Conservation (phyloP, 2,113 vertebrate species). For the Corythoichthys intestinalis region DNA sequence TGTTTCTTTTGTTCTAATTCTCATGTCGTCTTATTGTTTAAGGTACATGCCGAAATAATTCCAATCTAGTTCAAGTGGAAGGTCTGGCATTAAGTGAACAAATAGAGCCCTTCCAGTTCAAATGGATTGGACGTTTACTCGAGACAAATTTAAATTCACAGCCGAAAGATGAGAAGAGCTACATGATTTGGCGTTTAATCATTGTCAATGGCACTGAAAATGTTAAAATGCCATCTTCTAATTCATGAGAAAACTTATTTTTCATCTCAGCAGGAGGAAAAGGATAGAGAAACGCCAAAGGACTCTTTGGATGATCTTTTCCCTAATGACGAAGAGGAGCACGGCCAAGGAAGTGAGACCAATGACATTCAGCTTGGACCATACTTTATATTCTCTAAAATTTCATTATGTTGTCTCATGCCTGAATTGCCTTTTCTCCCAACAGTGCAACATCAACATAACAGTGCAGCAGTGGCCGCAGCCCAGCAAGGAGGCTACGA, state of each 20-base stretch:
- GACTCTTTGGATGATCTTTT: slow-evolving; percentile 96
- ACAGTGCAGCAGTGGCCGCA: slow-evolving; percentile 83
- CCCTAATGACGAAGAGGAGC: slow-evolving; percentile 90
- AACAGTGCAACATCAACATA: slow-evolving; percentile 85
- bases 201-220: background rate
- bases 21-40: no score
- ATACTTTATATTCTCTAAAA: background rate
- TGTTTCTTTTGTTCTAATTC: no score
- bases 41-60: no score
- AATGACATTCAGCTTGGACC: background rate
- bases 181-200: background rate
- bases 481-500: slow-evolving; percentile 97
- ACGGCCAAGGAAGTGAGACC: slow-evolving; percentile 83
- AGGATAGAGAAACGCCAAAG: slow-evolving; percentile 85
- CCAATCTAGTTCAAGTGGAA: no score
- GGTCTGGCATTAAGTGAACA: no score
- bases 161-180: no score
- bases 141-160: no score
- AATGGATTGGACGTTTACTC: no score
- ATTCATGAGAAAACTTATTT: background rate
- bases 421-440: background rate
- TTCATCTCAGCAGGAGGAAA: slow-evolving; percentile 84
- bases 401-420: slow-evolving; percentile 8
- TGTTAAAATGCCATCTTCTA: background rate
- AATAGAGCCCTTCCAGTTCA: no score